Evolutionary conservation across 2,797 vertebrate genomes (phyloP).

Genomic region (Crax fasciolata): DNA sequence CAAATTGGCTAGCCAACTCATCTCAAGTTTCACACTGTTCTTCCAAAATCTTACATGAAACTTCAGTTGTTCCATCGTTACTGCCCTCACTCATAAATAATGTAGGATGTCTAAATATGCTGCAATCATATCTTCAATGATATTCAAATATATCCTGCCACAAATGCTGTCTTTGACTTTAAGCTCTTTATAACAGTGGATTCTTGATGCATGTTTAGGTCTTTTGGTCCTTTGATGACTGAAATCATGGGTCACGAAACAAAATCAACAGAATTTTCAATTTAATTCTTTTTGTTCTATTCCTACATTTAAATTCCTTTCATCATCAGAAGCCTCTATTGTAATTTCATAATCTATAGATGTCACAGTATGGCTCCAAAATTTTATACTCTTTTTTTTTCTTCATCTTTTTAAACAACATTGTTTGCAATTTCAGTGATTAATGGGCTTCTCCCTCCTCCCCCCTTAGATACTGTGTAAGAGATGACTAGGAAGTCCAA

Average conservation of each 20-base stretch:
- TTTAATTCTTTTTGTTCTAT: background rate
- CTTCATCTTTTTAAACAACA: background rate
- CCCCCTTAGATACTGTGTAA: rapidly evolving
- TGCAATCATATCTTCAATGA: background rate
- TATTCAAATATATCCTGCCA: background rate
- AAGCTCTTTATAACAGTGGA: background rate
- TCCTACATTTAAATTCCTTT: background rate
- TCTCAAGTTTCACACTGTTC: background rate
- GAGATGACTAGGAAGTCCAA: background rate
- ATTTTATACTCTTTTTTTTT: background rate
- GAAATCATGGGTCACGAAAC: background rate
- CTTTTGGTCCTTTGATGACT: background rate
- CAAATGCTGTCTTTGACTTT: background rate
- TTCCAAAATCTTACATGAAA: background rate
- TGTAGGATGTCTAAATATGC: background rate
- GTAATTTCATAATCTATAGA: background rate
- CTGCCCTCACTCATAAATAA: background rate
- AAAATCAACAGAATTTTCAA: background rate
- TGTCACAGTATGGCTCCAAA: background rate
- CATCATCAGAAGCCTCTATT: background rate
- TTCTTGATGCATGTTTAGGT: background rate
- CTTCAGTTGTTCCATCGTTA: background rate
- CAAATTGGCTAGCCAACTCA: background rate
- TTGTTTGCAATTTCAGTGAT: background rate
- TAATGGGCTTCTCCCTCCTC: background rate